These are phyloP conservation scores for Yoshiicerus persimilis DNA, from an alignment of 1,140 invertebrate genomes.

Conservation along the genomic window DNA sequence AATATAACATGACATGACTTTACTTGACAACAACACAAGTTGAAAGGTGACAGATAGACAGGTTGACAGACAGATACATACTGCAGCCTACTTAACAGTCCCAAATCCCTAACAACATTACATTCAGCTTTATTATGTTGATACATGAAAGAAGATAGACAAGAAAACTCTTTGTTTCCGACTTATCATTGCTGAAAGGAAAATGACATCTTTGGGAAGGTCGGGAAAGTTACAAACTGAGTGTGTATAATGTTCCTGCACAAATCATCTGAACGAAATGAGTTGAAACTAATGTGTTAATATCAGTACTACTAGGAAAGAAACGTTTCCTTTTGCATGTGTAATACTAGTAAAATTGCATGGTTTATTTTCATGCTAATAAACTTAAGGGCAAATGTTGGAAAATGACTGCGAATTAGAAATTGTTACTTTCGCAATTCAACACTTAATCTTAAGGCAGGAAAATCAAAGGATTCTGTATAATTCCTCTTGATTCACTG, in stretches of 20 bases:
- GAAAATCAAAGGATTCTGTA: too few relatives aligned
- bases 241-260: not conserved
- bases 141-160: not conserved
- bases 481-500: too few relatives aligned
- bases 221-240: not conserved
- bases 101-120: not conserved
- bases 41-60: slow-evolving; percentile 27
- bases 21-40: slow-evolving; percentile 16
- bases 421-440: too few relatives aligned
- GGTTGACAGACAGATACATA: slow-evolving; percentile 3
- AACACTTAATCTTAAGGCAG: too few relatives aligned
- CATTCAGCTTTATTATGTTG: not conserved
- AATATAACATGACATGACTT: slow-evolving; percentile 23
- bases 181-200: slow-evolving; percentile 14
- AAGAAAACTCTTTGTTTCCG: not conserved
- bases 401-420: too few relatives aligned
- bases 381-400: too few relatives aligned
- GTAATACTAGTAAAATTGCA: too few relatives aligned
- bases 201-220: slow-evolving; percentile 16
- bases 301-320: too few relatives aligned
- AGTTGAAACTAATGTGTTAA: too few relatives aligned
- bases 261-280: too few relatives aligned
- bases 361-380: too few relatives aligned
- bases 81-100: not conserved
- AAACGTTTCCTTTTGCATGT: too few relatives aligned